Evolutionary conservation across 37 sponge, comb jelly and placozoan species (phyloP).

Genomic region (Geodia barretti): DNA sequence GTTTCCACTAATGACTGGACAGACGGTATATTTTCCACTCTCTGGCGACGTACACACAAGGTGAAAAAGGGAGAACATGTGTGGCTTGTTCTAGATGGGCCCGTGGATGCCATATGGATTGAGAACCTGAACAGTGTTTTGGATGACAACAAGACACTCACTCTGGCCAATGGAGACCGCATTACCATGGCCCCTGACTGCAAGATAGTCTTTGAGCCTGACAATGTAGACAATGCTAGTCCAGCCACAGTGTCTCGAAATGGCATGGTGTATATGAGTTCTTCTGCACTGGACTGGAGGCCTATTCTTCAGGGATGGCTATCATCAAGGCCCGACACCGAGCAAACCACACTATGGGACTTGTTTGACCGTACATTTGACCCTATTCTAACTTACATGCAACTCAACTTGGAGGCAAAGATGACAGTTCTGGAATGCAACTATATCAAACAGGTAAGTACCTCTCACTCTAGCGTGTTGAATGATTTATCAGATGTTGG

Average conservation of each 20-base stretch:
- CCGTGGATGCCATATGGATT: constrained; percentile 99
- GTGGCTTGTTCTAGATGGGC: constrained; percentile 98
- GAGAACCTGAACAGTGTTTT: constrained; percentile 98
- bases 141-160: constrained; percentile 99
- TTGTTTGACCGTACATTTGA: constrained; percentile 87
- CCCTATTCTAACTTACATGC: constrained; percentile 64
- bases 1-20: constrained; percentile 99
- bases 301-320: constrained; percentile 97
- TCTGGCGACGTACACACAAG: constrained; percentile 95
- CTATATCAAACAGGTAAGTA: constrained; percentile 88
- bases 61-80: constrained; percentile 94
- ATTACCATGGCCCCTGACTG: constrained; percentile 95
- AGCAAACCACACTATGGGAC: constrained; percentile 54
- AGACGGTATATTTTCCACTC: constrained; percentile 97
- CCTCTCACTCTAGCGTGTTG: not conserved
- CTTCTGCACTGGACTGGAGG: constrained; percentile 95
- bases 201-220: constrained; percentile 98
- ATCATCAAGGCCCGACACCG: constrained; percentile 51
- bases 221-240: constrained; percentile 98
- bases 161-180: constrained; percentile 96
- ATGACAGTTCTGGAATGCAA: constrained; percentile 95
- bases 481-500: not conserved
- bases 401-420: constrained; percentile 75
- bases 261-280: constrained; percentile 98
- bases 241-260: constrained; percentile 97